Base-by-base conservation (phyloP, 2,113 vertebrate genomes). In the Platycercus adscitus region DNA sequence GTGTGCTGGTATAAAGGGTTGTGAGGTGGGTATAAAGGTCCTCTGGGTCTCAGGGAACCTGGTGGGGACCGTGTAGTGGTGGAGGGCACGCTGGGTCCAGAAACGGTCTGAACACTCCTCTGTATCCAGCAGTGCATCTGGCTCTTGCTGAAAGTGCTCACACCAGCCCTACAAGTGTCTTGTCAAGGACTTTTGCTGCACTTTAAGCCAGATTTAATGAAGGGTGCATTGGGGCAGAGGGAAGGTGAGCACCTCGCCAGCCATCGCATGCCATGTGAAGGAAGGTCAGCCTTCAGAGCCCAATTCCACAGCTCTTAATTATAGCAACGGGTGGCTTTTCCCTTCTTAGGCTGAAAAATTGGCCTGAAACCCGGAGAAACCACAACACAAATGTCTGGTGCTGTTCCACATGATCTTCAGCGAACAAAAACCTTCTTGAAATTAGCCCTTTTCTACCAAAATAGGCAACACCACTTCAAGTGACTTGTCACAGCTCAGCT, bases 291-390 rank as follows among this genome's bases (percentile, higher is more conserved):
- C 76, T 81, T 64, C 86, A 92, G 58, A 88, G 55, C 86, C 86
- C 76, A 10, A 14, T 86, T 93, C 69, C 86, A 86, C 19, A 6
- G 33, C 83, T 95, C 68, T 44, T 92, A 93, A 91, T 95, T 68
- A 89, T 91, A 95, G 94, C 89, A 94, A 95, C 55, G 69, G 91
- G 94, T 93, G 93, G 91, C 69, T 96, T 96, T 96, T 96, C 82
- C 95, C 93, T 95, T 95, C 94, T 93, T 88, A 80, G 80, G 55
- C 94, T 92, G 81, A 76, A 87, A 90, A 95, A 71, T 85, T 95
- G 95, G 91, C 89, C 91, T 25, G 8, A 71, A 89, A 63, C 78
- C 89, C 91, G 84, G 93, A 93, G 94, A 96, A 97, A 92, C 93
- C 94, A 85, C 93, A 89, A 86, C 84, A 89, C 84, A 91, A 91